Percentiles rank a stretch among this genome's conserved stretches.
Conservation (phyloP, 2,888 invertebrate species). For the Napeogenes sylphis region DNA sequence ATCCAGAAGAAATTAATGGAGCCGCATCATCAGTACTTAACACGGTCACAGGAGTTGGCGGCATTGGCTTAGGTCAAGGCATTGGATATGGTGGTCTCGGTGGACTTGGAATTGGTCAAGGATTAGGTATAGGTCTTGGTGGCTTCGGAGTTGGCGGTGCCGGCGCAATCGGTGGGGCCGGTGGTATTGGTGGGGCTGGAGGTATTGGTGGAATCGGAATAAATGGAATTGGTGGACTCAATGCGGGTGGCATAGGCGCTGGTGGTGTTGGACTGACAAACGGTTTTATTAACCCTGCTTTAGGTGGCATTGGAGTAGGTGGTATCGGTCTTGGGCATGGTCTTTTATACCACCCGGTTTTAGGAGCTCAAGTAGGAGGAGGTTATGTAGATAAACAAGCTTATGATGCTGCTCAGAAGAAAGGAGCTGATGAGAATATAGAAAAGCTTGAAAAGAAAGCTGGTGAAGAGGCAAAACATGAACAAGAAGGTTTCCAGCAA, state of each 20-base stretch:
- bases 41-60: constrained; percentile 55
- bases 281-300: constrained; percentile 54
- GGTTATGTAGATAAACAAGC: constrained; percentile 76
- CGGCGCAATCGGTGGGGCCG: constrained; percentile 36
- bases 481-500: constrained; percentile 76
- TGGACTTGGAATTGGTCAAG: constrained; percentile 41
- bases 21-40: constrained; percentile 65
- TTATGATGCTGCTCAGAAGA: constrained; percentile 77
- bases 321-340: constrained; percentile 49
- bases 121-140: constrained; percentile 47
- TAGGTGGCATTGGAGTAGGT: constrained; percentile 57
- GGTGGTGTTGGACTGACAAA: constrained; percentile 52
- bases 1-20: constrained; percentile 68
- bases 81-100: constrained; percentile 41
- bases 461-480: constrained; percentile 76
- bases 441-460: constrained; percentile 76
- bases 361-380: constrained; percentile 62
- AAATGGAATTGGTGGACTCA: constrained; percentile 36
- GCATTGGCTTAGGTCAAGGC: constrained; percentile 41
- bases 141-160: constrained; percentile 38
- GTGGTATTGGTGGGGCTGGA: constrained; percentile 30
- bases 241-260: constrained; percentile 38
- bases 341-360: constrained; percentile 60
- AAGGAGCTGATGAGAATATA: constrained; percentile 73
- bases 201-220: constrained; percentile 35